A percentile compares a stretch with the other conserved stretches of the same genome.
These are phyloP conservation scores for Eupithecia subfuscata DNA, from an alignment of 2,888 invertebrate genomes.

Conservation along the genomic window DNA sequence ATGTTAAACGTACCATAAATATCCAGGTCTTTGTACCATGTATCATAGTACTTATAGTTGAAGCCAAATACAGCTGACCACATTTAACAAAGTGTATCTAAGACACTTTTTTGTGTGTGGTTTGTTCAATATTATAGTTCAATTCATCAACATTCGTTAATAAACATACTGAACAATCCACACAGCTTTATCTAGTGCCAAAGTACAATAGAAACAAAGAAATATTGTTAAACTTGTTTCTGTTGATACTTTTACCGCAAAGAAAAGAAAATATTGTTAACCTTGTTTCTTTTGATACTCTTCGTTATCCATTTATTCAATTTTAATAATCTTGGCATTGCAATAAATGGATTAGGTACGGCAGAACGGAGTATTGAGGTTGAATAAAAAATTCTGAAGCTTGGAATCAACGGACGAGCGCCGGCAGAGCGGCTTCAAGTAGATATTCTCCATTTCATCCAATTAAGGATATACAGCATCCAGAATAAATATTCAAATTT, in stretches of 20 bases:
- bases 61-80: not conserved
- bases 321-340: not conserved
- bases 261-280: not conserved
- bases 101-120: not conserved
- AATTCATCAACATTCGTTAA: not conserved
- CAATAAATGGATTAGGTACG: not conserved
- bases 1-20: too few relatives aligned
- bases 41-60: too few relatives aligned
- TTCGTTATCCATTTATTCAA: not conserved
- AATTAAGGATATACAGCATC: not conserved
- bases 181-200: not conserved
- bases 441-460: not conserved
- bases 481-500: not conserved
- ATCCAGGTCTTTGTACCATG: too few relatives aligned
- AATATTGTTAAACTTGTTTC: not conserved
- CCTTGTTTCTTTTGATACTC: not conserved
- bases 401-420: too few relatives aligned
- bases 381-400: not conserved
- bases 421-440: not conserved
- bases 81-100: not conserved
- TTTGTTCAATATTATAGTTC: not conserved
- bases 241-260: not conserved
- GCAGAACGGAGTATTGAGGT: not conserved
- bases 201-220: not conserved
- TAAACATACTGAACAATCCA: not conserved